These are phyloP conservation scores for Melanotus villosus DNA, from an alignment of 2,888 invertebrate species.

Conservation along the genomic window DNA sequence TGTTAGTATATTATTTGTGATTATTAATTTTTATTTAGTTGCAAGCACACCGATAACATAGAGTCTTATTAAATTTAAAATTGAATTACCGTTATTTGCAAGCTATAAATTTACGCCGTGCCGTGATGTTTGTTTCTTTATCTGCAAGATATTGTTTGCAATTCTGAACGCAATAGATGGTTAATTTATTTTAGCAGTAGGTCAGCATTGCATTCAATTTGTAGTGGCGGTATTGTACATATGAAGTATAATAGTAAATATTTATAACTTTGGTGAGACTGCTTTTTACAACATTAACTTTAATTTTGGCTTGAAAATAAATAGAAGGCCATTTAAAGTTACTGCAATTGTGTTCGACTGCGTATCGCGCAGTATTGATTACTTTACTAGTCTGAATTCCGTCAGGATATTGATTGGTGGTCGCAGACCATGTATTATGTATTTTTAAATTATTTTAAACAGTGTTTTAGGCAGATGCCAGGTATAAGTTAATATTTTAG, in stretches of 20 bases:
- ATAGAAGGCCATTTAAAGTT: constrained; percentile 39
- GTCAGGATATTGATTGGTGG: constrained; percentile 55
- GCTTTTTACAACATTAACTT: constrained; percentile 46
- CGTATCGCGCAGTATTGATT: constrained; percentile 57
- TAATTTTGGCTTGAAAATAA: constrained; percentile 23
- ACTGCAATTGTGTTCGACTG: constrained; percentile 57
- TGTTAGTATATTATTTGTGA: not conserved
- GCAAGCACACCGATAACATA: not conserved
- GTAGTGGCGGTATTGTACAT: constrained; percentile 40
- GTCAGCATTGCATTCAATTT: constrained; percentile 40
- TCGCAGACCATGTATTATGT: constrained; percentile 41
- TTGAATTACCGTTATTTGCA: not conserved
- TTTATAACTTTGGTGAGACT: constrained; percentile 45
- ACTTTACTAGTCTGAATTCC: constrained; percentile 63
- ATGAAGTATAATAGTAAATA: constrained; percentile 37
- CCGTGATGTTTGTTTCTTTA: constrained; percentile 23
- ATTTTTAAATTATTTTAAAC: constrained; percentile 36
- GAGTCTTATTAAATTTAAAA: constrained; percentile 1
- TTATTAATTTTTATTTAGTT: not conserved
- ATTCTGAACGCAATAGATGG: constrained; percentile 25
- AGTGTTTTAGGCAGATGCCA: constrained; percentile 25
- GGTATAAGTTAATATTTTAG: constrained; percentile 18
- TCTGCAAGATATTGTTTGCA: constrained; percentile 43
- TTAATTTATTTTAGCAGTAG: constrained; percentile 27
- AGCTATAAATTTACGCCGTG: not conserved